These are phyloP conservation scores for Tricholaema leucomelas DNA, from an alignment of 2,113 vertebrate species.

Conservation along the genomic window DNA sequence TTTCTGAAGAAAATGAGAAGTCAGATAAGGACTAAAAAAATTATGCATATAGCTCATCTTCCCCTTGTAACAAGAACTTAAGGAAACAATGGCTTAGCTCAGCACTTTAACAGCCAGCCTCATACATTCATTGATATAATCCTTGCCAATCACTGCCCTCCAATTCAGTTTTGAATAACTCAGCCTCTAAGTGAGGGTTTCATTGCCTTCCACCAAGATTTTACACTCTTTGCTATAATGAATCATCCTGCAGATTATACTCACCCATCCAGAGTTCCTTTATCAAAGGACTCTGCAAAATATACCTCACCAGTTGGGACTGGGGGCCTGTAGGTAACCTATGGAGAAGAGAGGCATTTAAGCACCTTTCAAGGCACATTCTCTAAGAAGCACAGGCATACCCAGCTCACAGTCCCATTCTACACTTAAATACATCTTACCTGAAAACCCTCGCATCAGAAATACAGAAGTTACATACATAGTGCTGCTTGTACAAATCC, in stretches of 20 bases:
- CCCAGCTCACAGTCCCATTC: not conserved
- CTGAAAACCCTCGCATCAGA: not conserved
- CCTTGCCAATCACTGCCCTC: not conserved
- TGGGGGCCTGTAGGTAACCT: constrained; percentile 94
- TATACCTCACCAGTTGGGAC: constrained; percentile 92
- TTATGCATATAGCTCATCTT: not conserved
- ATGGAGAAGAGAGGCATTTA: not conserved
- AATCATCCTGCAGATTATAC: constrained; percentile 13
- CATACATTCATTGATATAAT: not conserved
- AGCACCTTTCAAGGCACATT: not conserved
- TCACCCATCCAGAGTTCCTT: constrained; percentile 92
- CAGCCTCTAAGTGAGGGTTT: not conserved
- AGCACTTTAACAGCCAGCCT: not conserved
- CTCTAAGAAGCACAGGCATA: not conserved
- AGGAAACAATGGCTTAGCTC: not conserved
- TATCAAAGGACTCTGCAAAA: constrained; percentile 93
- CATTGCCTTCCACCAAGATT: not conserved
- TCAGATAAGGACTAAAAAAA: not conserved
- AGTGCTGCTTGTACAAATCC: not conserved
- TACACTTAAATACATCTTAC: not conserved
- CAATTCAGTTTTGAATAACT: not conserved
- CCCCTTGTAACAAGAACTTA: not conserved
- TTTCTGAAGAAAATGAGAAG: not conserved
- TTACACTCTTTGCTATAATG: not conserved
- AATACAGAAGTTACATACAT: not conserved